Conservation (phyloP, 2,797 vertebrate species). For the Centroberyx gerrardi region DNA sequence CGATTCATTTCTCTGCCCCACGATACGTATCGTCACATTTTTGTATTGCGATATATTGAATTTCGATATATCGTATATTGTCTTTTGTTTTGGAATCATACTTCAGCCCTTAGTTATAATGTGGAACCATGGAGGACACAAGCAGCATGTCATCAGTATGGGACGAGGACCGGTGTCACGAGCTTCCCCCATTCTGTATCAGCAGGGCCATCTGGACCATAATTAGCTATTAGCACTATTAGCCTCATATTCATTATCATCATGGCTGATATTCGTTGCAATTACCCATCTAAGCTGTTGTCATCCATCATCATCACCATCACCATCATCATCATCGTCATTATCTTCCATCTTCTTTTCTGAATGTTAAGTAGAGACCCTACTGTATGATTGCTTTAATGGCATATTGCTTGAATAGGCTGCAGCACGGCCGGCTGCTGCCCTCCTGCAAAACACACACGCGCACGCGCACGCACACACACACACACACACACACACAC, state of each 20-base stretch:
- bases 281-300: constrained; percentile 36
- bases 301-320: constrained; percentile 22
- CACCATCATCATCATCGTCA: constrained; percentile 1
- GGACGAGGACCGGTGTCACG: constrained; percentile 20
- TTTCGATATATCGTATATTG: too few relatives aligned
- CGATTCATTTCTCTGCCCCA: too few relatives aligned
- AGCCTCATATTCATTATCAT: constrained; percentile 40
- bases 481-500: too few relatives aligned
- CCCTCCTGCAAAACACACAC: neutral
- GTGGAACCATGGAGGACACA: neutral
- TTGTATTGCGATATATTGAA: too few relatives aligned
- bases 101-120: too few relatives aligned
- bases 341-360: constrained; percentile 10
- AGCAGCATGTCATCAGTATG: constrained; percentile 14
- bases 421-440: neutral
- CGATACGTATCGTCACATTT: too few relatives aligned
- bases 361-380: neutral
- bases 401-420: neutral
- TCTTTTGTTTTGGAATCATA: too few relatives aligned
- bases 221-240: constrained; percentile 49
- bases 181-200: constrained; percentile 18
- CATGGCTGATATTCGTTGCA: constrained; percentile 43
- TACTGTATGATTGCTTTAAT: neutral
- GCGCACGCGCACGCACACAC: too few relatives aligned
- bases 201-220: constrained; percentile 58